A percentile compares a stretch with the other conserved stretches of the same genome.
Evolutionary conservation across 2,888 invertebrate genomes (phyloP).

Genomic region (Morpho achilles): DNA sequence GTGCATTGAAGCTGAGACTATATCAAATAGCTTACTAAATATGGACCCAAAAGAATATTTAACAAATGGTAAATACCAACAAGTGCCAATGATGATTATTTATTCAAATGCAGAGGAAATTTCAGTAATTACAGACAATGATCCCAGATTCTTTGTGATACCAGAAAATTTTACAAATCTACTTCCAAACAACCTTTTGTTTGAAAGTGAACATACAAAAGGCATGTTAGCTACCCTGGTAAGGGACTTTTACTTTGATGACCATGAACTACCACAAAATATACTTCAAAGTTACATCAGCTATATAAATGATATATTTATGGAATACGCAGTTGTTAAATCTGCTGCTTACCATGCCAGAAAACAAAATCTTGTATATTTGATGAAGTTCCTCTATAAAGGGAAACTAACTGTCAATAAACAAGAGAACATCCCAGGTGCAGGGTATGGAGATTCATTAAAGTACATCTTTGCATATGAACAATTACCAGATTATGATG

Average conservation of each 20-base stretch:
- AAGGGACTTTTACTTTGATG: constrained; percentile 54
- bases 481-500: constrained; percentile 31
- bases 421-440: constrained; percentile 15
- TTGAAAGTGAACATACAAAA: constrained; percentile 37
- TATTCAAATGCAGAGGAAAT: constrained; percentile 43
- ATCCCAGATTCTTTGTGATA: constrained; percentile 34
- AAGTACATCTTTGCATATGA: constrained; percentile 42
- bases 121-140: constrained; percentile 34
- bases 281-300: constrained; percentile 41
- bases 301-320: constrained; percentile 54
- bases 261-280: constrained; percentile 29
- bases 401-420: constrained; percentile 3
- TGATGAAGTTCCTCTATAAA: constrained; percentile 46
- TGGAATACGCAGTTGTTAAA: constrained; percentile 54
- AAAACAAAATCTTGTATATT: constrained; percentile 44
- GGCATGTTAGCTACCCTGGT: constrained; percentile 46
- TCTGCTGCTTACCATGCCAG: constrained; percentile 48
- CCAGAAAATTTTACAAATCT: constrained; percentile 46
- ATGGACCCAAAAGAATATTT: constrained; percentile 49
- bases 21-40: constrained; percentile 38
- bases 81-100: constrained; percentile 51
- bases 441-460: constrained; percentile 35
- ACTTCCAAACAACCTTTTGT: constrained; percentile 55
- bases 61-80: constrained; percentile 39
- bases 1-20: constrained; percentile 47